Evolutionary conservation across 2,888 invertebrate genomes (phyloP).

Genomic region (Parnassius smintheus): DNA sequence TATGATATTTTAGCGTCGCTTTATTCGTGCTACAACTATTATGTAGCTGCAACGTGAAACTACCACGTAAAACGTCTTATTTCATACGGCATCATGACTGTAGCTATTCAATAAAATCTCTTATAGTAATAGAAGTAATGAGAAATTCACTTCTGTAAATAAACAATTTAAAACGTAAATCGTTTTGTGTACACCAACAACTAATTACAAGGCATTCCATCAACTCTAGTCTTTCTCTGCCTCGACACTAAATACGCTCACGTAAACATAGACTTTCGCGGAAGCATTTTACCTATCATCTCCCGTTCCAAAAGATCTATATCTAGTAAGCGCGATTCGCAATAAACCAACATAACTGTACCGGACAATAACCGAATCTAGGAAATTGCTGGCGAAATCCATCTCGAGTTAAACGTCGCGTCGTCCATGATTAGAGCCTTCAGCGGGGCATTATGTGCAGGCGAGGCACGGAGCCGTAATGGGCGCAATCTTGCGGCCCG

Average conservation of each 20-base stretch:
- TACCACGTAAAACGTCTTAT: too few relatives aligned
- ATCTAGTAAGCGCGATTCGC: conserved; percentile 12
- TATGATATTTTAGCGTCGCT: too few relatives aligned
- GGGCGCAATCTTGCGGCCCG: conserved; percentile 24
- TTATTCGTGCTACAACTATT: too few relatives aligned
- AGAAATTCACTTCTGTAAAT: too few relatives aligned
- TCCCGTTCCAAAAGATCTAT: conserved; percentile 15
- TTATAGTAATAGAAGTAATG: too few relatives aligned
- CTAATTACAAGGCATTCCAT: background rate
- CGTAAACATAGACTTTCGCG: conserved; percentile 13
- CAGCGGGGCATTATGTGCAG: conserved; percentile 7
- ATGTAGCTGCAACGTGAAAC: too few relatives aligned
- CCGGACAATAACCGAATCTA: conserved; percentile 23
- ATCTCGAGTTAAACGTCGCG: conserved; percentile 21
- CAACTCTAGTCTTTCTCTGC: background rate
- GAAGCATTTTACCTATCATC: conserved; percentile 13
- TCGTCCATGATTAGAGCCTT: conserved; percentile 16
- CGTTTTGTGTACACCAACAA: background rate
- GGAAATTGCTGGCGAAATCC: conserved; percentile 24
- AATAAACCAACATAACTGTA: conserved; percentile 22
- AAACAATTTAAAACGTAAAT: too few relatives aligned
- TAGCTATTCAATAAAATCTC: too few relatives aligned
- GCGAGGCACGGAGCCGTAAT: conserved; percentile 17
- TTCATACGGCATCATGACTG: too few relatives aligned
- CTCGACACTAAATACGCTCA: background rate